Conservation (phyloP, 2,113 vertebrate species). For the Hippocampus abdominalis region DNA sequence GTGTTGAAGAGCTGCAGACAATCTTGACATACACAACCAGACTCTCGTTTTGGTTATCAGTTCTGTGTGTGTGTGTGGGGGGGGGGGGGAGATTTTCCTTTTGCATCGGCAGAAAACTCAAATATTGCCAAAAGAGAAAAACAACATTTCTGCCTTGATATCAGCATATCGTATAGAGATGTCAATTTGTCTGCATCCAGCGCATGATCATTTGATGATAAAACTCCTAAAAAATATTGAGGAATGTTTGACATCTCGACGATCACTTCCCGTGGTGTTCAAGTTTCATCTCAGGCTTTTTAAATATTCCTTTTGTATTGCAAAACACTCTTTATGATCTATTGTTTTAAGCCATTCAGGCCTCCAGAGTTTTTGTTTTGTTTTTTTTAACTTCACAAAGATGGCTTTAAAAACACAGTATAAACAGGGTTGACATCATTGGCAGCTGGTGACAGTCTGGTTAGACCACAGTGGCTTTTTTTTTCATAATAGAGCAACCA, state of each 20-base stretch:
- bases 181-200: conserved; percentile 57
- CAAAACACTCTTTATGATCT: conserved; percentile 39
- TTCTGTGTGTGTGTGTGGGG: conserved; percentile 10
- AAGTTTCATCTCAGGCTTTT: conserved; percentile 60
- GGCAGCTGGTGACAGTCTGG: conserved; percentile 57
- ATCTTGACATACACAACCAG: conserved; percentile 55
- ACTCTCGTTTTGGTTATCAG: conserved; percentile 64
- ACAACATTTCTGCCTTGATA: conserved; percentile 50
- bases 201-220: conserved; percentile 30
- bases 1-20: conserved; percentile 56
- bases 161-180: conserved; percentile 54
- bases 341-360: conserved; percentile 27
- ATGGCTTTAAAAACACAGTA: conserved; percentile 65
- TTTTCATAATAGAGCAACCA: conserved; percentile 46
- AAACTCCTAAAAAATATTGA: conserved; percentile 39
- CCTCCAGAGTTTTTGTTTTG: conserved; percentile 38
- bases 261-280: conserved; percentile 36
- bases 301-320: conserved; percentile 43
- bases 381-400: conserved; percentile 55
- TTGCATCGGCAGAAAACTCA: conserved; percentile 21
- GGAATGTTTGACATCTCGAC: conserved; percentile 69
- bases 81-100: conserved; percentile 19
- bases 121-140: conserved; percentile 40
- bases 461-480: conserved; percentile 61
- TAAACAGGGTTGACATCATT: conserved; percentile 69